Evolutionary conservation across 2,797 vertebrate genomes (phyloP).

Genomic region (Sarcoramphus papa): DNA sequence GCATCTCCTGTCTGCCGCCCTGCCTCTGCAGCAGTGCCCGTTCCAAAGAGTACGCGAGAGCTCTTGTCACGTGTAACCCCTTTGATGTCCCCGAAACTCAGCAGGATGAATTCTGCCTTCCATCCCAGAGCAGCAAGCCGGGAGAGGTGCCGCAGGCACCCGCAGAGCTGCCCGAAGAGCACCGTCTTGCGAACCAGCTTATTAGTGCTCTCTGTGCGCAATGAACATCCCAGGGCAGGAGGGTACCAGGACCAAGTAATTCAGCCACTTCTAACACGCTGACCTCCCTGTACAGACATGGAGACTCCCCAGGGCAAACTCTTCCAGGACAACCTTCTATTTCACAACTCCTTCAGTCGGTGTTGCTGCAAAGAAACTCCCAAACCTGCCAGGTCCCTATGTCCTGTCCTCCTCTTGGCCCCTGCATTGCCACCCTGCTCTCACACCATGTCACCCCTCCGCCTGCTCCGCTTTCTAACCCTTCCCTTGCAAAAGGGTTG

Average conservation of each 20-base stretch:
- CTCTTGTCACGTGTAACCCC: background rate
- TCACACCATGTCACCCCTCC: fast-evolving
- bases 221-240: background rate
- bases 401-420: background rate
- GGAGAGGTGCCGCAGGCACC: background rate
- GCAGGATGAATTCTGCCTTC: background rate
- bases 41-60: fast-evolving
- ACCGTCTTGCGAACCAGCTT: background rate
- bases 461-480: background rate
- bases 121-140: too few species aligned
- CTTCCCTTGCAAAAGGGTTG: background rate
- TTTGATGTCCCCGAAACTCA: background rate
- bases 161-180: background rate
- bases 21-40: background rate
- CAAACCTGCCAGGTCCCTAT: fast-evolving
- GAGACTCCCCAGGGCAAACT: background rate
- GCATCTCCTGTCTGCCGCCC: background rate
- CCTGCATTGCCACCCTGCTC: fast-evolving
- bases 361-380: background rate
- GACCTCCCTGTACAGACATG: background rate
- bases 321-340: background rate
- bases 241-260: background rate
- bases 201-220: background rate
- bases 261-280: background rate
- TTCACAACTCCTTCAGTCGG: background rate